These are phyloP conservation scores for Neoniphon sammara DNA, from an alignment of 2,797 vertebrate species.

Conservation along the genomic window DNA sequence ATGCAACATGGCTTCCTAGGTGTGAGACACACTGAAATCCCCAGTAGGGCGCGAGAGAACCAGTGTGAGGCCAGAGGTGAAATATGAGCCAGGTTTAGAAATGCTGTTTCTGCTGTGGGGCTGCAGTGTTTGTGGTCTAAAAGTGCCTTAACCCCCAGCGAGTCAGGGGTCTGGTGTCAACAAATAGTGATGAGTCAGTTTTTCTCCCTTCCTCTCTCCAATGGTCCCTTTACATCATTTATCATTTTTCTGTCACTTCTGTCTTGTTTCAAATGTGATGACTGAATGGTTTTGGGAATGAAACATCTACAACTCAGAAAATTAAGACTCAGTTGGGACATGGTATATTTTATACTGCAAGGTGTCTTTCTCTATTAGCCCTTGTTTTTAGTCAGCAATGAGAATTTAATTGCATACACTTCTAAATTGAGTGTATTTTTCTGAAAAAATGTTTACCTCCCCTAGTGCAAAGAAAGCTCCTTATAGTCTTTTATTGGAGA, in stretches of 20 bases:
- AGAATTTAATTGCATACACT: slow-evolving; percentile 3
- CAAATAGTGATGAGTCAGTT: slow-evolving; percentile 65
- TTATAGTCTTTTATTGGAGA: slow-evolving; percentile 39
- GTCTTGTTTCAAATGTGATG: too few relatives aligned
- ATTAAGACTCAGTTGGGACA: too few relatives aligned
- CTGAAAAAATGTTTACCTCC: slow-evolving; percentile 18
- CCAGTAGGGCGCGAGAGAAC: slow-evolving; percentile 48
- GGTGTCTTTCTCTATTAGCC: too few relatives aligned
- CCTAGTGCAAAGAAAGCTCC: slow-evolving; percentile 38
- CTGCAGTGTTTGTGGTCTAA: slow-evolving; percentile 58
- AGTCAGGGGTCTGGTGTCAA: slow-evolving; percentile 57
- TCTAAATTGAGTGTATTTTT: not conserved
- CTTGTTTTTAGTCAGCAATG: not conserved
- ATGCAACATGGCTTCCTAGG: slow-evolving; percentile 38
- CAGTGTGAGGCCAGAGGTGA: slow-evolving; percentile 52
- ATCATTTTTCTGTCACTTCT: not conserved
- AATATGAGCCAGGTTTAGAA: slow-evolving; percentile 67
- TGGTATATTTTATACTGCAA: too few relatives aligned
- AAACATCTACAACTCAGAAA: too few relatives aligned
- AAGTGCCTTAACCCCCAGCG: slow-evolving; percentile 47
- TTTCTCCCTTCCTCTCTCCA: slow-evolving; percentile 27
- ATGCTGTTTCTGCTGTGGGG: slow-evolving; percentile 64
- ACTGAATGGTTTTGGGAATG: too few relatives aligned
- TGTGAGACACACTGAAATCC: slow-evolving; percentile 27
- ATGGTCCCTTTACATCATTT: slow-evolving; percentile 20